Base-by-base conservation (phyloP, 2,113 vertebrate species). In the Sinocyclocheilus grahami region DNA sequence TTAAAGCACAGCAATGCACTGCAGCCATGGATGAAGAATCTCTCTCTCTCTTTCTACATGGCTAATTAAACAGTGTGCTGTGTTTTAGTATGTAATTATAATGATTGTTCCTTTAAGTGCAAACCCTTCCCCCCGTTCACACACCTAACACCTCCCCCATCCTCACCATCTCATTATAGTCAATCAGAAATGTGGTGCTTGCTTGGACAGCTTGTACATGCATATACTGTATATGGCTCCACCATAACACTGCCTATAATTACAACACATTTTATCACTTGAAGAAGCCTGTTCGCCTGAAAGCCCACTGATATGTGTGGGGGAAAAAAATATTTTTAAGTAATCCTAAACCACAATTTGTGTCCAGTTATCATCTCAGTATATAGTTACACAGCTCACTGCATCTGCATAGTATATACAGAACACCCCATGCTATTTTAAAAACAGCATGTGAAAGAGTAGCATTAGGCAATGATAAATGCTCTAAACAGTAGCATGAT, bases 51-150 rank as follows among this genome's bases (percentile, higher is more conserved):
- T 81, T 30, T 65, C 16, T 86, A 4, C 42, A 13, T 5, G 58
- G 42, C 53, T 86, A 22, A 72, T 63, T 60, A 62, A 65, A 24
- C 16, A 78, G 78, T 77, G 12, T 85, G 39, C 27, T 63, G 27
- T 82, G 46, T 82, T 72, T 27, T 71, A 58, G 48, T n/a, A 11
- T 18, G 71, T 27, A 88, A 69, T 87, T 82, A 85, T 53, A 85
- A 16, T 72, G 71, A 78, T n/a, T 87, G 78, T 67, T 78, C 27
- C 42, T 77, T 58, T 79, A 22, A 87, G 53, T 63, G 75, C 60
- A 39, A 72, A 22, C 33, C 69, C 69, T 22, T 22, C 37, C 69
- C 69, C 69, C 8, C 0, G 1, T 12, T 22, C 69, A 12, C 69
- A 72, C 33, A 22, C 69, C 37, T 42, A 72, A 76, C 42, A n/a